These are phyloP conservation scores for Cyphomyrus discorhynchus DNA, from an alignment of 2,113 vertebrate species.

Conservation along the genomic window DNA sequence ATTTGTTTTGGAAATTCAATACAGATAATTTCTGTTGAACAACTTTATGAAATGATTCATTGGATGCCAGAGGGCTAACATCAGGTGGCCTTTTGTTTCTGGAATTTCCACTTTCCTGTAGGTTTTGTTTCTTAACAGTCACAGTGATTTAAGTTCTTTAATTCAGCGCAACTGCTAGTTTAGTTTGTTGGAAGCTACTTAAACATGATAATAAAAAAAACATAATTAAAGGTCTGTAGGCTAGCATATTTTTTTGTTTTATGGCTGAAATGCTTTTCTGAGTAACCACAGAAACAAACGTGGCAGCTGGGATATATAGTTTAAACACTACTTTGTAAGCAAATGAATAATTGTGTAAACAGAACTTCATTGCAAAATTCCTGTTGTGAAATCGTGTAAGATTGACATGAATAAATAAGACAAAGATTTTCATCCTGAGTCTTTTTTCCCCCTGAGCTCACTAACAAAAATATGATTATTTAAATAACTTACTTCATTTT, in stretches of 20 bases:
- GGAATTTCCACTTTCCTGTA: neutral
- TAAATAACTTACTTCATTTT: neutral
- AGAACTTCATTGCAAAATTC: neutral
- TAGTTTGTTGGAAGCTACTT: neutral
- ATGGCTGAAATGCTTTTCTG: neutral
- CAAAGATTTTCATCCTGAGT: neutral
- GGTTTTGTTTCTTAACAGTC: neutral
- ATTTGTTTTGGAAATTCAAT: neutral
- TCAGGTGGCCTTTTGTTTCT: neutral
- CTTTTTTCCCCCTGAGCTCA: neutral
- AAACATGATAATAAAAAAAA: neutral
- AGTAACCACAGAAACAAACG: neutral
- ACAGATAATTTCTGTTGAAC: neutral
- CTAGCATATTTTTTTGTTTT: neutral
- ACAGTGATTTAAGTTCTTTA: neutral
- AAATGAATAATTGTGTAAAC: constrained; percentile 1
- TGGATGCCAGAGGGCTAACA: neutral
- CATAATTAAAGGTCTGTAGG: neutral
- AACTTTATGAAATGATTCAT: neutral
- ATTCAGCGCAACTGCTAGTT: neutral
- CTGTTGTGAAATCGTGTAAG: neutral
- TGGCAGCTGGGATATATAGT: neutral
- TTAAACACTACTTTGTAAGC: neutral
- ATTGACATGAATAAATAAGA: constrained; percentile 1
- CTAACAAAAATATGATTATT: neutral